Percentiles rank a stretch among this genome's conserved stretches.
phyloP scores from a whole-genome alignment of 2,113 vertebrate species.

The Zosterops japonicus region DNA sequence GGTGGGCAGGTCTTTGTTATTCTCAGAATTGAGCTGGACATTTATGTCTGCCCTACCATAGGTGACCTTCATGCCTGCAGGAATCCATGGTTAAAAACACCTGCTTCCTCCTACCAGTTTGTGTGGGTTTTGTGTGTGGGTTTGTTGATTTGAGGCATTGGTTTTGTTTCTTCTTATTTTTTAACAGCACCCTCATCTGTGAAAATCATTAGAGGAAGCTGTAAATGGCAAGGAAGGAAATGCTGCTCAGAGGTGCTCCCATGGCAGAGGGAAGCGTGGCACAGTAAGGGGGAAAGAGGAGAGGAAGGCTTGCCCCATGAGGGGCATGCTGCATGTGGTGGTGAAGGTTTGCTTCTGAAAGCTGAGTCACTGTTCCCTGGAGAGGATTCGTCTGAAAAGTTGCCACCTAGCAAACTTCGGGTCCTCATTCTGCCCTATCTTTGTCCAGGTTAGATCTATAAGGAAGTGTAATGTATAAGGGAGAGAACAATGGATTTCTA shows the following conservation, averaged over 20 bases:
- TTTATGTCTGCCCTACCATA: not conserved
- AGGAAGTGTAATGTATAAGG: not conserved
- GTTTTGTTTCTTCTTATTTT: not conserved
- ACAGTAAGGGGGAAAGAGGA: not conserved
- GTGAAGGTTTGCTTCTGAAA: not conserved
- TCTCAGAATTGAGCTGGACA: not conserved
- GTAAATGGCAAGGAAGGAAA: not conserved
- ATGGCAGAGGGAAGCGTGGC: not conserved
- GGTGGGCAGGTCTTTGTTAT: not conserved
- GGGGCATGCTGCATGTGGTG: not conserved
- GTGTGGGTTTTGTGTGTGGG: not conserved
- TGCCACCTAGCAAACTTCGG: not conserved
- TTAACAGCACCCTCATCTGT: not conserved
- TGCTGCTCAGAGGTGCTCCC: not conserved
- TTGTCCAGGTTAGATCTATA: not conserved
- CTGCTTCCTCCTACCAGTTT: not conserved
- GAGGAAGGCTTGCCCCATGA: not conserved
- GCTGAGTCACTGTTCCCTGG: not conserved
- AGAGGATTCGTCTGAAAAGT: not conserved
- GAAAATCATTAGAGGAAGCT: not conserved
- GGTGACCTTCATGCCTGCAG: not conserved
- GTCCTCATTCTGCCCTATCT: not conserved
- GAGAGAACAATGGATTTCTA: not conserved
- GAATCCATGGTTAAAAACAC: not conserved
- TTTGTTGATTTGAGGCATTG: not conserved